Evolutionary conservation across 2,888 invertebrate genomes (phyloP), one percentile per base, ranked within the genome.

Genomic region (Chloromyia formosa): DNA sequence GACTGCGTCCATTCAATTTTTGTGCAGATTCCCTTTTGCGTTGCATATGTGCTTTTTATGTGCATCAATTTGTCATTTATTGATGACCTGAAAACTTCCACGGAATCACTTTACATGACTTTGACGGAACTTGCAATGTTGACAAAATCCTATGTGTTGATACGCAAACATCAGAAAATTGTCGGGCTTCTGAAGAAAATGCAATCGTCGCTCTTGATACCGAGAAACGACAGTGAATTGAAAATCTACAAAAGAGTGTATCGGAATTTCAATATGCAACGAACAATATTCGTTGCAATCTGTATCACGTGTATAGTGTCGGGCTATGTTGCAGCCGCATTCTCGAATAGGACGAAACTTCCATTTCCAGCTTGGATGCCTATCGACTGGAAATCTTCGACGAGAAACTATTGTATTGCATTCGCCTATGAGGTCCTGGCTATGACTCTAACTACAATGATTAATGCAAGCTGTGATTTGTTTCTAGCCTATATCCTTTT

Each of bases 91-190:
- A 35, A 45, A 22, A 18, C 23, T 9, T 9, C 20, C 2, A 61
- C 73, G 0, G 73, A 73, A 16, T 40, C 61, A 16, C 60, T 73
- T 45, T 73, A 49, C 27, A 61, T 73, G 73, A 61, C 23, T 42
- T n/a, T 73, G 12, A 61, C 60, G 3, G 61, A 45, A 49, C 22
- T 20, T n/a, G 45, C 45, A n/a, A 45, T 45, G 45, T 12, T 73
- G 20, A 10, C 56, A 7, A 73, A 61, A 42, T 5, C 22, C 10
- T 14, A 10, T 22, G 60, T 49, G n/a, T 61, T 73, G 18, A 10
- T 73, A 1, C 5, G n/a, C 10, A 61, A 61, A 12, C 27, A 40
- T 22, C 1, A 73, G 1, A 12, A 23, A 23, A 45, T 73, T n/a
- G 12, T 27, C 2, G 20, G 1, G 10, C 22, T 73, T 1, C 10